phyloP scores from a whole-genome alignment of 1,140 invertebrate species.

The Phocides pigmalion region DNA sequence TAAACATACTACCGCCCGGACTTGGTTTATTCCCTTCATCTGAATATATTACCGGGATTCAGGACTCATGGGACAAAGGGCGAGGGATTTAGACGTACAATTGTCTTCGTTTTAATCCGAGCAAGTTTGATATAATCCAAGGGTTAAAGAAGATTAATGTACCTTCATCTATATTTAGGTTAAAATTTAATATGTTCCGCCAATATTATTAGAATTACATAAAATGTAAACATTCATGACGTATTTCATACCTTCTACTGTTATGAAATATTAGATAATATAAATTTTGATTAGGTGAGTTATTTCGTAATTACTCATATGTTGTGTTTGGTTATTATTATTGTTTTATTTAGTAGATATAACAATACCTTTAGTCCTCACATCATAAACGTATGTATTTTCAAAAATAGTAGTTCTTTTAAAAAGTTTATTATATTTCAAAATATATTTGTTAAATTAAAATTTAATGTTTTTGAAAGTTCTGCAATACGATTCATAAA shows the following conservation, averaged over 20 bases:
- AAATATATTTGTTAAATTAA: neutral
- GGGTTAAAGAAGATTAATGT: constrained; percentile 12
- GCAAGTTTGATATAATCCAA: constrained; percentile 23
- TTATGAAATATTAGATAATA: no score
- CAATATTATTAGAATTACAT: neutral
- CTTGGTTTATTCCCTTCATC: constrained; percentile 9
- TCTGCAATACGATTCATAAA: neutral
- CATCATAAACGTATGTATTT: no score
- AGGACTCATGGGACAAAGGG: constrained; percentile 19
- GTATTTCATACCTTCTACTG: no score
- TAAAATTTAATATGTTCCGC: constrained; percentile 14
- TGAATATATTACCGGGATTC: constrained; percentile 23
- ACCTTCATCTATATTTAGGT: constrained; percentile 9
- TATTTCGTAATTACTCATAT: no score
- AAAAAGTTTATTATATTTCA: no score
- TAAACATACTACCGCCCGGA: constrained; percentile 26
- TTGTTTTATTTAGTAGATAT: no score
- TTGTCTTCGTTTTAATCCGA: constrained; percentile 31
- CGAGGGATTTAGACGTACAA: constrained; percentile 21
- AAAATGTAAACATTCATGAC: no score
- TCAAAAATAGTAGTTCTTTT: no score
- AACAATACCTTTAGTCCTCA: no score
- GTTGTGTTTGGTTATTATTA: no score
- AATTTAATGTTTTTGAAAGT: neutral
- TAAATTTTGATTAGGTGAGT: no score